Evolutionary conservation across 2,797 vertebrate genomes (phyloP).

Genomic region (Brachymystax lenok): DNA sequence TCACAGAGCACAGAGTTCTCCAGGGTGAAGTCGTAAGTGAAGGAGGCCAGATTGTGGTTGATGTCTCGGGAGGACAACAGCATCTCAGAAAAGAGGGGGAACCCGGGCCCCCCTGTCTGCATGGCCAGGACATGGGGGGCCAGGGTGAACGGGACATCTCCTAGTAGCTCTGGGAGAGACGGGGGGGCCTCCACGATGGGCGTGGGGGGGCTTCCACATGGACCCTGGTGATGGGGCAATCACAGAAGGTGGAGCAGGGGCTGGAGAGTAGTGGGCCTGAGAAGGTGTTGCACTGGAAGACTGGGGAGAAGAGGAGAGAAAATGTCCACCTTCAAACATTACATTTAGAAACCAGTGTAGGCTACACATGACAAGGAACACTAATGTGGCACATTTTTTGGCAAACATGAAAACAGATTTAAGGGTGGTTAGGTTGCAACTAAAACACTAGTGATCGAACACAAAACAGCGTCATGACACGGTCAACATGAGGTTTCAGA

Average conservation of each 20-base stretch:
- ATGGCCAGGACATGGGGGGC: slow-evolving; percentile 88
- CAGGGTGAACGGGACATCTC: slow-evolving; percentile 90
- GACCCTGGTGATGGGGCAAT: slow-evolving; percentile 13
- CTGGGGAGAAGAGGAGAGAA: slow-evolving; percentile 41
- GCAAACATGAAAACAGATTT: not conserved
- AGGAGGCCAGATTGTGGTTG: slow-evolving; percentile 84
- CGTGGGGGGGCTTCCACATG: slow-evolving; percentile 23
- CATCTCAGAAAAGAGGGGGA: slow-evolving; percentile 76
- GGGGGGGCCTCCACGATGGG: slow-evolving; percentile 62
- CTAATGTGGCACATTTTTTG: not conserved
- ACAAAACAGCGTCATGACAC: not conserved
- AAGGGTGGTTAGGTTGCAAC: not conserved
- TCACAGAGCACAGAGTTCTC: slow-evolving; percentile 94
- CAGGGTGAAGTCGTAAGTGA: slow-evolving; percentile 94
- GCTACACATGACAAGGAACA: not conserved
- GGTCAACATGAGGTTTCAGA: slow-evolving; percentile 10
- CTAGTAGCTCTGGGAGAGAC: slow-evolving; percentile 83
- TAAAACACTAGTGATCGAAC: not conserved
- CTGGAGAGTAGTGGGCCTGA: slow-evolving; percentile 14
- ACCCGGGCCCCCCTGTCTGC: slow-evolving; percentile 71
- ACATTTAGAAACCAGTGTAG: not conserved
- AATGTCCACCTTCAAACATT: not conserved
- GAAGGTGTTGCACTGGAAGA: slow-evolving; percentile 15
- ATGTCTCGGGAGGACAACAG: slow-evolving; percentile 79
- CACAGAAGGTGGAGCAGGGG: slow-evolving; percentile 38